Evolutionary conservation across 1,140 invertebrate species (phyloP), one percentile per base, ranked within the genome.

Genomic region (Eriosoma lanigerum): DNA sequence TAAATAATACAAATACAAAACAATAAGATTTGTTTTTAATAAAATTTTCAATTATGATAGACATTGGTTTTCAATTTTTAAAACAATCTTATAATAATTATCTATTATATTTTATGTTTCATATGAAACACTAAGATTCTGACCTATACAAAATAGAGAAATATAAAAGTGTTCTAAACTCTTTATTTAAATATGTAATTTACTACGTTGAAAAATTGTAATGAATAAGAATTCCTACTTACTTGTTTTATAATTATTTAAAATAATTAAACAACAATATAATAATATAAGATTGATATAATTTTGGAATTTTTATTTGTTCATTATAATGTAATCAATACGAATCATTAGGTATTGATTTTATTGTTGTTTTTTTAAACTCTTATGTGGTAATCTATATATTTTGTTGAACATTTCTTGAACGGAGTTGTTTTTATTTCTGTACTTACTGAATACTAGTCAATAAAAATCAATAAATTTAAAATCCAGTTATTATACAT

Each of bases 161-260:
- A 52, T 17, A 17, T 70, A 19, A 26, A 70, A 29, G 48, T 29
- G 68, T 78, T 78, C 56, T 60, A 44, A 78, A 48, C 21, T 44
- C n/a, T 76, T 76, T 76, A 58, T 76, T 76, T 58, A 58, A 44
- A 58, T 38, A 66, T 44, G 13, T 46, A 48, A 48, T 78, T 29
- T 38, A 38, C 15, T 29, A 78, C 13, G 17, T 26, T 78, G 13
- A 78, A 78, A 46, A 26, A 32, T 44, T 78, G 17, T 78, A 26
- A 78, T 78, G 8, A 60, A 26, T 78, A 78, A 78, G 32, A 78
- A 62, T 78, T 62, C 56, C 75, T 78, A 78, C 73, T 76, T 76
- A 76, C 75, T 78, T 78, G 56, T 78, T 78, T 78, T 76, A 56
- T 58, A 76, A 76, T 76, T 44, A 58, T 76, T 75, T 32, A 6